Evolutionary conservation across 1,140 invertebrate species (phyloP).

Genomic region (Sarcophaga bullata): DNA sequence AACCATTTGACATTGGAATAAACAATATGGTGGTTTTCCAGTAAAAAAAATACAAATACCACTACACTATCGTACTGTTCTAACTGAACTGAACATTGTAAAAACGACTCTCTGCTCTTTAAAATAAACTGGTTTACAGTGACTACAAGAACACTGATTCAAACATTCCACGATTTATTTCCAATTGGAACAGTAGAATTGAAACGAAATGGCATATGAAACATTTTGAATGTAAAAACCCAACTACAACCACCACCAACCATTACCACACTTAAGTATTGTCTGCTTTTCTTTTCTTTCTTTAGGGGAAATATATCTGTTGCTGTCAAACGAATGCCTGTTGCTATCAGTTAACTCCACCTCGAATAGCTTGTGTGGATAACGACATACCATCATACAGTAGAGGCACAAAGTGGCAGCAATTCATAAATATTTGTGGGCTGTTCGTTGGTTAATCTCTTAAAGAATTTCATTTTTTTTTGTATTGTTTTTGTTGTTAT

Average conservation of each 20-base stretch:
- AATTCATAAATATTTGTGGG: no score
- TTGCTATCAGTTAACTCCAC: neutral
- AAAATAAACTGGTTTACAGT: constrained; percentile 2
- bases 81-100: no score
- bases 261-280: neutral
- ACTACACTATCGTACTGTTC: no score
- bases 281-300: neutral
- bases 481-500: neutral
- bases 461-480: neutral
- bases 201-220: constrained; percentile 6
- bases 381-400: no score
- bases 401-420: no score
- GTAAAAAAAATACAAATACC: neutral
- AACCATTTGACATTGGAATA: constrained; percentile 14
- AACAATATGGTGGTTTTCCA: constrained; percentile 18
- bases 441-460: no score
- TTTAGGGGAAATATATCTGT: neutral
- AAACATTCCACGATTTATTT: neutral
- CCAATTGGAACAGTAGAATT: neutral
- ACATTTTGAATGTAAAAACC: neutral
- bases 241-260: neutral
- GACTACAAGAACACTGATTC: neutral
- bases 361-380: neutral
- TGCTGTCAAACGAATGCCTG: neutral
- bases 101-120: neutral